A percentile compares a stretch with the other conserved stretches of the same genome.
phyloP scores from a whole-genome alignment of 2,113 vertebrate genomes.

The Elgaria multicarinata region DNA sequence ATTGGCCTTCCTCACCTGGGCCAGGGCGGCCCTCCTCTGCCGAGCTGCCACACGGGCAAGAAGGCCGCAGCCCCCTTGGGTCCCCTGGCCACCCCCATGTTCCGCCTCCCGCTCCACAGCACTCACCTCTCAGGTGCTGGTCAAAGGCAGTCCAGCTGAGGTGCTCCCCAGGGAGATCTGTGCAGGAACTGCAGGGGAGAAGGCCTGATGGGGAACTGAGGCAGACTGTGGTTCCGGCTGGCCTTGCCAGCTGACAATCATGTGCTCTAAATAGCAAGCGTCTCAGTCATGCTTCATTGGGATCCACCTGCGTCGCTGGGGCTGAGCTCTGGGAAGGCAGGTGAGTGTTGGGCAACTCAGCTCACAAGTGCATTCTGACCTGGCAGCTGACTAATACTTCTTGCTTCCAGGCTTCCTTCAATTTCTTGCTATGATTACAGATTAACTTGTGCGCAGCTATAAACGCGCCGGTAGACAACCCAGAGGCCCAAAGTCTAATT shows the following conservation, averaged over 20 bases:
- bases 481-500: neutral
- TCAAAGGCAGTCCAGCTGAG: neutral
- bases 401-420: neutral
- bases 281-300: neutral
- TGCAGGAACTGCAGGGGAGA: too few species aligned
- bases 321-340: neutral
- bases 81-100: neutral
- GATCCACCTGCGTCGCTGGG: neutral
- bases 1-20: neutral
- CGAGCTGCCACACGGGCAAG: too few species aligned
- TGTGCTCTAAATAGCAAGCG: neutral
- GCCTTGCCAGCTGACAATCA: neutral
- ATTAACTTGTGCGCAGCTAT: neutral
- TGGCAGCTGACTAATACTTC: neutral
- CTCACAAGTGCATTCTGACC: neutral
- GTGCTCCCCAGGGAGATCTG: neutral
- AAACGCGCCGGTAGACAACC: neutral
- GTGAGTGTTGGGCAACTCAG: neutral
- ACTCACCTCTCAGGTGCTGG: neutral
- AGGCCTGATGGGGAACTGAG: neutral
- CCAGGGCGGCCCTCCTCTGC: neutral
- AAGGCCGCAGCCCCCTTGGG: neutral
- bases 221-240: neutral
- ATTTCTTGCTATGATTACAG: neutral
- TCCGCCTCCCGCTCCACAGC: neutral